Conservation (phyloP, 1,140 invertebrate species). For the Plutomurus gul region DNA sequence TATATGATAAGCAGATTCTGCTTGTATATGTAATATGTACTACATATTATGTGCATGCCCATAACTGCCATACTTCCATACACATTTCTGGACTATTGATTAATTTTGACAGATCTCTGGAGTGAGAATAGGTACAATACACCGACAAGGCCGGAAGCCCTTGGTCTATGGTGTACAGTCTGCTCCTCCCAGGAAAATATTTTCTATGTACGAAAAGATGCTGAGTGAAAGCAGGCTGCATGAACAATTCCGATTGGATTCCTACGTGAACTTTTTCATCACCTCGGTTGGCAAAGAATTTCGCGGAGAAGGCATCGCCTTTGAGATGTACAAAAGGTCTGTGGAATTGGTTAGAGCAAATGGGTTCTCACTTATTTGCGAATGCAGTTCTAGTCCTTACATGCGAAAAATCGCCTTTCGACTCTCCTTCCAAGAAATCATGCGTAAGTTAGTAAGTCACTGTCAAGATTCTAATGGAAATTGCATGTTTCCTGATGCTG, state of each 20-base stretch:
- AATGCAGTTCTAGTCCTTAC: slow-evolving; percentile 39
- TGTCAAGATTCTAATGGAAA: background rate
- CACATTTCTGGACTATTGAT: background rate
- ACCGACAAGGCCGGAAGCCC: background rate
- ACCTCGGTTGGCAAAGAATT: slow-evolving; percentile 42
- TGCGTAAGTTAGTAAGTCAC: background rate
- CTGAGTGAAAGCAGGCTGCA: background rate
- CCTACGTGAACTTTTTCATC: slow-evolving; percentile 38
- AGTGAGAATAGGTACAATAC: slow-evolving; percentile 10
- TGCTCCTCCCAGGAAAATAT: background rate
- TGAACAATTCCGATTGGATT: slow-evolving; percentile 35
- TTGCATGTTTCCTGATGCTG: slow-evolving; percentile 3
- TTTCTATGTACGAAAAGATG: background rate
- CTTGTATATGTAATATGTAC: too few species aligned
- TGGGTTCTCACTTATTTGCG: slow-evolving; percentile 33
- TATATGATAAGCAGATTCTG: too few species aligned
- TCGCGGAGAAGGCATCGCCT: slow-evolving; percentile 37
- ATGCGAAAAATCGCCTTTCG: slow-evolving; percentile 25
- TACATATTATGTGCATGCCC: too few species aligned
- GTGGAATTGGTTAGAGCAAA: slow-evolving; percentile 25
- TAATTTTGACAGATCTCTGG: slow-evolving; percentile 3
- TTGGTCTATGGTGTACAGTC: background rate
- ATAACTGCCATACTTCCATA: too few species aligned
- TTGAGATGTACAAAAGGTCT: slow-evolving; percentile 46
- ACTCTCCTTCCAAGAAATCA: slow-evolving; percentile 39